Base-by-base conservation (phyloP, 2,797 vertebrate genomes). In the Tapera naevia region DNA sequence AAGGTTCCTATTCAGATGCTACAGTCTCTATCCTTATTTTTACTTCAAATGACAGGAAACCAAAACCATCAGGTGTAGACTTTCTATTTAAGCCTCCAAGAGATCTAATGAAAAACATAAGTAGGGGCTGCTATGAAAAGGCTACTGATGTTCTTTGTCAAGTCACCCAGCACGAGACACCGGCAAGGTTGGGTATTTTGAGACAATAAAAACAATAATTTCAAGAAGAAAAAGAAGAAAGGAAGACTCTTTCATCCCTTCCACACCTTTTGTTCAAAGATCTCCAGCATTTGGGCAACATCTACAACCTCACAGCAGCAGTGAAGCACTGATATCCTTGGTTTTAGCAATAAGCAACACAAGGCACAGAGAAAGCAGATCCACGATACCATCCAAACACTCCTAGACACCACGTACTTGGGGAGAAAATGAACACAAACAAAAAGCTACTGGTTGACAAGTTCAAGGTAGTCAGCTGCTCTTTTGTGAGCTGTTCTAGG, bases 21-120 rank as follows among this genome's bases (percentile, higher is more conserved):
- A 9, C 37, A 22, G 80, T 62, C 64, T 61, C 67, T 60, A 43
- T 37, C 67, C 62, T 89, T 88, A 62, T 90, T 96, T 97, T 96
- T 84, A 96, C 95, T 97, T 88, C 91, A 46, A 95, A 91, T 74
- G 95, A 97, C 94, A 92, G 93, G 89, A 91, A 94, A 96, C 80
- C 86, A 88, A 85, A 97, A 90, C 48, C 91, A 91, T 88, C 45
- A 74, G 84, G 78, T 4, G 53, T 41, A 71, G 81, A 72, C 66
- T 93, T 94, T 93, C 58, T 46, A n/a, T 62, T 81, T 35, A 58
- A 62, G 89, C 69, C 85, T 92, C 88, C 14, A 14, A 13, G 79
- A 62, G 83, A 83, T 35, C 76, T 92, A 94, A 97, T 89, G 91
- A 88, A 85, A 96, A 97, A 70, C 93, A 88, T 28, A 53, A 69